Base-by-base conservation (phyloP, 2,797 vertebrate species). In the Mergus octosetaceus region DNA sequence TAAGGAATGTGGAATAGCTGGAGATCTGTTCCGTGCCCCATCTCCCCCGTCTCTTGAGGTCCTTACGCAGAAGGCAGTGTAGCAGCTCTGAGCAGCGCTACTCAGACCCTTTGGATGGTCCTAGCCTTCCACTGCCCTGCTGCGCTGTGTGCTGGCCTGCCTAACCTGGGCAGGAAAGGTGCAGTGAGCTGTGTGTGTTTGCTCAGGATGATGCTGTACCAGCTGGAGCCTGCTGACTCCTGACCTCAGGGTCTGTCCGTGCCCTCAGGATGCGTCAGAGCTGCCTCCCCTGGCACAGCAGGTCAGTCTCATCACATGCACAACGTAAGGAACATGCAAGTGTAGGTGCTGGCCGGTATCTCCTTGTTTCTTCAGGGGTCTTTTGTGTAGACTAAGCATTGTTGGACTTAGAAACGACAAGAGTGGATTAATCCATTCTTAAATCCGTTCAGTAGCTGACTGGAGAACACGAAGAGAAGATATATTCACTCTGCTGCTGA, bases 221-320 rank as follows among this genome's bases (percentile, higher is more conserved):
- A 61, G 73, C 4, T 41, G 45, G n/a, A 85, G 85, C 65, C 75
- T 41, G 1, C 78, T 21, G 43, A 3, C 12, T 49, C 16, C 85
- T 53, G 45, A 13, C 3, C 65, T 43, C 65, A 24, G 74, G 58
- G 6, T 13, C 19, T 43, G 12, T 12, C 32, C 39, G 1, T 17
- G 53, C 14, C 39, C 70, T 79, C 25, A 0, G 56, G 43, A 9
- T 17, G 24, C 28, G 7, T 8, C 56, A 54, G 76, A 62, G 60
- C 60, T 21, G 25, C 64, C 53, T 58, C 36, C 22, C 30, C 51
- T 54, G 4, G n/a, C 38, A 36, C 81, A 38, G 34, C 25, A n/a
- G 3, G 36, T 32, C 17, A 15, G 5, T 16, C 49, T 24, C 27
- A 0, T 5, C 56, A 70, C 28, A 2, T 62, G 10, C 6, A 3